Evolutionary conservation across 92 coral and sea anemone species (phyloP), one percentile per base, ranked within the genome.

Genomic region (Nematostella vectensis): DNA sequence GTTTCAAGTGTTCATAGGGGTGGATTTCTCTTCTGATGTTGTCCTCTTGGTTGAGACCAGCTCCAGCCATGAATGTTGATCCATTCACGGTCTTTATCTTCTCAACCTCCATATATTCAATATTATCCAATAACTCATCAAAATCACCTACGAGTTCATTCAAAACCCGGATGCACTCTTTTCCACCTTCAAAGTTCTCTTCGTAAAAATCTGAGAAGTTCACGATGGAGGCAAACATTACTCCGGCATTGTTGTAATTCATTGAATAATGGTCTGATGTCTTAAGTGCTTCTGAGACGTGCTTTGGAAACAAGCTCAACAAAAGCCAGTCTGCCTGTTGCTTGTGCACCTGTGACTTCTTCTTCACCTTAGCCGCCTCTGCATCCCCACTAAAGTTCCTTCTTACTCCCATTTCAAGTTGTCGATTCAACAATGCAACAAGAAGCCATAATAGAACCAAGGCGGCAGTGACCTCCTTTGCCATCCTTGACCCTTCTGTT

Each of bases 61-160:
- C 82, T 6, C 93, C 99, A 8, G 99, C 99, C 99, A 93, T 93
- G 56, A 81, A 93, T 25, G 99, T 93, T 31, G 96, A 93, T 2
- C 99, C 99, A 78, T 93, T 93, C 23, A 93, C 99, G 25, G 99
- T 93, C 76, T 93, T 93, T 69, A 93, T 93, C 72, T 93, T 93
- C 80, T 93, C 99, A 29, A 93, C 99, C 56, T 86, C 93, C 28
- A 62, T 77, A 48, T 72, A 93, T 55, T 86, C 80, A 22, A 58
- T 26, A 62, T 61, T 80, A 66, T 84, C 93, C 24, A 93, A 71
- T 31, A 93, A 76, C 42, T 93, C 99, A 65, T 93, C 99, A 72
- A 93, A 93, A 69, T 93, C 99, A 29, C 99, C 96, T 11, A 93
- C 99, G 23, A 93, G 82, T 71, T 93, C 99, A 71, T 93, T 93